Base-by-base conservation (phyloP, 1,140 invertebrate genomes). In the Brachionus paranguensis region DNA sequence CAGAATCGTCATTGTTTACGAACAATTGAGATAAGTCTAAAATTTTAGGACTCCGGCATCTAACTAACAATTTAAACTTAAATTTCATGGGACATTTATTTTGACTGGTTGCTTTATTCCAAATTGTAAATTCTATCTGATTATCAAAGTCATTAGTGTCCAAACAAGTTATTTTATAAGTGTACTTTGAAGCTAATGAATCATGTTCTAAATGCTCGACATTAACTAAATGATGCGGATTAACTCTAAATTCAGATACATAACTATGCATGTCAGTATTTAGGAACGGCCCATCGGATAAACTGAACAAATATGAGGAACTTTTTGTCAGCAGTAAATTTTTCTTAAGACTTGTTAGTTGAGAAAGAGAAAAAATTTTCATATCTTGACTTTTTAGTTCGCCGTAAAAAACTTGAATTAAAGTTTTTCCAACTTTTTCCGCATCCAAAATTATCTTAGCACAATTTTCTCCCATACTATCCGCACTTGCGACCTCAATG, bases 31-130 rank as follows among this genome's bases (percentile, higher is more conserved):
- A 76, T 17, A 76, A 47, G 17, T 50, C 43, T 11, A 76, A 27
- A 24, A 29, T 47, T 50, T 27, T 50, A 2, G 72, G 72, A 0
- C 7, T 29, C 3, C 8, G 11, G 14, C 72, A 76, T 24, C 14
- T 29, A 3, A 76, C 72, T 27, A 14, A 3, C 27, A 76, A 14
- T 50, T 47, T 50, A 50, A 33, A 76, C 3, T 76, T 27, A 47
- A 76, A 76, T 29, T 50, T 50, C 6, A 76, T 37, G n/a, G 72
- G 72, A 76, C 72, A 76, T 76, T 76, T 76, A 50, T 76, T 76
- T 27, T 24, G 17, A 14, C 8, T 2, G 24, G 8, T 76, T 29
- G 17, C 17, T 76, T 50, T 50, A n/a, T 76, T 76, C 17, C 43
- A 76, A n/a, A 76, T 27, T 11, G 20, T 50, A 29, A 76, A 76